Base-by-base conservation (phyloP, 2,888 invertebrate genomes). In the Drosophila flavopinicola region DNA sequence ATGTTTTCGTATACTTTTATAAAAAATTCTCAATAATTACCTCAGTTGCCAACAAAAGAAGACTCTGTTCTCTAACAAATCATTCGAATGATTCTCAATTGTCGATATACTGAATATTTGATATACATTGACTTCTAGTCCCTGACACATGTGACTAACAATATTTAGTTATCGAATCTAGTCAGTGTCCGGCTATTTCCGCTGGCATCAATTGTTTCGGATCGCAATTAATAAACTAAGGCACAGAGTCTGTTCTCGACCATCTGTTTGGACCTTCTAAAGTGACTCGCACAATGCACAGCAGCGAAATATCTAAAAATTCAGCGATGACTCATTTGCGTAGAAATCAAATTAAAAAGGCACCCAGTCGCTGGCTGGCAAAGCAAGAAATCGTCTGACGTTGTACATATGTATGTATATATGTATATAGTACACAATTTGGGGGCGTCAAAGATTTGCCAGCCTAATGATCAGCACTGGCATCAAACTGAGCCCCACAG, bases 281-380 rank as follows among this genome's bases (percentile, higher is more conserved):
- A 69, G 59, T 42, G 44, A 57, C 52, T 54, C 44, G 58, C 51
- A 65, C 49, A 66, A 61, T 51, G 66, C 78, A 59, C 49, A 61
- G 48, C 25, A 38, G 52, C 47, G 38, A 66, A 77, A 78, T 70
- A 53, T 78, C 85, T 83, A 82, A 82, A 83, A 85, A 82, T 83
- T 85, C 65, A 65, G n/a, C 70, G 56, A 67, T 83, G 82, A 83
- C 41, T 85, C 82, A 85, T 64, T 57, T 29, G 65, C 68, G 59
- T 75, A 57, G 47, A 71, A 74, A 79, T 76, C 77, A 72, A 77
- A 83, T 69, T 66, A 66, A 66, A 66, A 68, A 29, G 37, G 1
- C 17, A 1, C 44, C 15, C 23, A 24, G 27, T 11, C n/a, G 17
- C 27, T 11, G 23, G 23, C 35, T n/a, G 29, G 20, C 24, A 25